Conservation (phyloP, 2,888 invertebrate species). For the Eudemis profundana region DNA sequence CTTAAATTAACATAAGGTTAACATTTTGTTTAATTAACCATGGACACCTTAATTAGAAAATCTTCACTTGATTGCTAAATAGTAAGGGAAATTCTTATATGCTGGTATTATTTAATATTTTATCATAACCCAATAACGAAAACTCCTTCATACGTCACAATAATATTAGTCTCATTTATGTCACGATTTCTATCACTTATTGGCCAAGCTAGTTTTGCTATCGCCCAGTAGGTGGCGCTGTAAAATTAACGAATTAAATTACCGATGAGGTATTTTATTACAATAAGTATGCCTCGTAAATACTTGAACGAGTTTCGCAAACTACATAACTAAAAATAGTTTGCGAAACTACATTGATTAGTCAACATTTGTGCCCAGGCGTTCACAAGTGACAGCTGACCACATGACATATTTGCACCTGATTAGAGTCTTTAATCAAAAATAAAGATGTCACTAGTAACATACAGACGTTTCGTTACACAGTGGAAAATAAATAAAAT, state of each 20-base stretch:
- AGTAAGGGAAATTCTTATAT: background rate
- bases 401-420: background rate
- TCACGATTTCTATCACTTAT: conserved; percentile 21
- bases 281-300: conserved; percentile 20
- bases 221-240: conserved; percentile 19
- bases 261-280: conserved; percentile 26
- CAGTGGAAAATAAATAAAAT: conserved; percentile 12
- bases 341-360: background rate
- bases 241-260: conserved; percentile 20
- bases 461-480: background rate
- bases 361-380: conserved; percentile 23
- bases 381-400: background rate
- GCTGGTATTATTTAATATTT: conserved; percentile 20
- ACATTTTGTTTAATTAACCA: no score
- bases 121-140: conserved; percentile 4
- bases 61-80: background rate
- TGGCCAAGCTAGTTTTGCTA: conserved; percentile 25
- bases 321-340: conserved; percentile 3
- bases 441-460: conserved; percentile 22
- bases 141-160: conserved; percentile 6
- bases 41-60: no score
- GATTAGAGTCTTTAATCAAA: conserved; percentile 4
- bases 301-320: conserved; percentile 1
- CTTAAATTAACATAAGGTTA: no score
- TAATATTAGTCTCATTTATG: conserved; percentile 12